phyloP scores from a whole-genome alignment of 2,797 vertebrate species.

The Acrocephalus scirpaceus region DNA sequence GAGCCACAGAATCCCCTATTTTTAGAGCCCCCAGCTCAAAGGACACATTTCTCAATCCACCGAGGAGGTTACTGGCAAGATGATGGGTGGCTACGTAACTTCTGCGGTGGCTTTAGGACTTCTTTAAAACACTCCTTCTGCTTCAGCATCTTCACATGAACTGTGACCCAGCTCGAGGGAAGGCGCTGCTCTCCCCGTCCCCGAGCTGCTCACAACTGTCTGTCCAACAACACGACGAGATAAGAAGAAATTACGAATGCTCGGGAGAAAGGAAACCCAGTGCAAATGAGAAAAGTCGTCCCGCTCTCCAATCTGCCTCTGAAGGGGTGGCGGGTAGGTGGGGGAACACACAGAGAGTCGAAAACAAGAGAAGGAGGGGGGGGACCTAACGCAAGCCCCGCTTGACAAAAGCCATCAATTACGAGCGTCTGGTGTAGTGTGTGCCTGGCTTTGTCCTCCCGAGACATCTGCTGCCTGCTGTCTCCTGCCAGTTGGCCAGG shows the following conservation, averaged over 20 bases:
- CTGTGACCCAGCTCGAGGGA: background rate
- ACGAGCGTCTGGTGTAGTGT: conserved; percentile 74
- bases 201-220: conserved; percentile 70
- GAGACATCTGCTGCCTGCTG: conserved; percentile 88
- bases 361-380: background rate
- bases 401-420: conserved; percentile 74
- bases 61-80: conserved; percentile 61
- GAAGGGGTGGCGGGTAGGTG: background rate
- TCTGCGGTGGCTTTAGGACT: conserved; percentile 43
- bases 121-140: background rate
- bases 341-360: background rate
- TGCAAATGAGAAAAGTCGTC: conserved; percentile 78
- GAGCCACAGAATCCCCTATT: background rate
- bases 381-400: background rate
- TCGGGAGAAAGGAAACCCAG: conserved; percentile 65
- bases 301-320: conserved; percentile 61
- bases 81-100: conserved; percentile 45
- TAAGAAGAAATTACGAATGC: background rate
- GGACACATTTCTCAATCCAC: conserved; percentile 43
- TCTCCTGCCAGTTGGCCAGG: conserved; percentile 81
- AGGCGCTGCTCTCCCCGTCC: background rate
- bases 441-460: conserved; percentile 81
- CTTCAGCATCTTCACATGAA: conserved; percentile 21
- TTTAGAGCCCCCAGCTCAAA: conserved; percentile 27
- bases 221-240: conserved; percentile 1